Evolutionary conservation across 1,140 invertebrate species (phyloP).

Genomic region (Euwallacea similis): DNA sequence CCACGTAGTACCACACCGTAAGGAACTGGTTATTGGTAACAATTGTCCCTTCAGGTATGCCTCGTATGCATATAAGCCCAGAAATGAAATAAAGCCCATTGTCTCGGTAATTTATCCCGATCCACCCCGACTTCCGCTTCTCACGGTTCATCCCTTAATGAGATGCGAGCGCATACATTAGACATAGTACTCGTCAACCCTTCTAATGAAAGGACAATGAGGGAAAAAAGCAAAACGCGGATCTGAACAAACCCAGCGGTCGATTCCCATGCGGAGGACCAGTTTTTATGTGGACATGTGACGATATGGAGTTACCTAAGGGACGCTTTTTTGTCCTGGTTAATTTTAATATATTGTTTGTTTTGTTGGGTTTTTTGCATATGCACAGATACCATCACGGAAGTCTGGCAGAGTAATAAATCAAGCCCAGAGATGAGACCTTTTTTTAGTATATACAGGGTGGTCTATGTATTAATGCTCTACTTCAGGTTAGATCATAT

Average conservation of each 20-base stretch:
- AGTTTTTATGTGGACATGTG: constrained; percentile 39
- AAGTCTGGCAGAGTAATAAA: no score
- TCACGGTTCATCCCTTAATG: constrained; percentile 41
- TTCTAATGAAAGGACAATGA: constrained; percentile 34
- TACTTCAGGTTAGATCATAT: no score
- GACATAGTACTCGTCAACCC: constrained; percentile 32
- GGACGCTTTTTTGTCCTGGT: constrained; percentile 19
- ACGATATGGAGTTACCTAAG: constrained; percentile 35
- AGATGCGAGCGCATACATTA: constrained; percentile 40
- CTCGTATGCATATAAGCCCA: background rate
- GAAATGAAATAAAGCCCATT: background rate
- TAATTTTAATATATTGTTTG: no score
- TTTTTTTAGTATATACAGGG: no score
- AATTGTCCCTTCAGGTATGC: background rate
- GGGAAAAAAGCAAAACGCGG: constrained; percentile 13
- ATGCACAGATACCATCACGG: no score
- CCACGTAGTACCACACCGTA: no score
- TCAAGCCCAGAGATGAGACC: no score
- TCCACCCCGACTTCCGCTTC: constrained; percentile 38
- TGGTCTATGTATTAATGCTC: no score
- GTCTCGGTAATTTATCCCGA: constrained; percentile 14
- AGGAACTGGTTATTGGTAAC: no score
- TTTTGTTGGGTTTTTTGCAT: no score
- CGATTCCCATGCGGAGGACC: constrained; percentile 28
- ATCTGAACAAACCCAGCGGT: constrained; percentile 29